These are phyloP conservation scores for Myocastor coypus DNA, from an alignment of 2,113 vertebrate genomes.

Conservation along the genomic window DNA sequence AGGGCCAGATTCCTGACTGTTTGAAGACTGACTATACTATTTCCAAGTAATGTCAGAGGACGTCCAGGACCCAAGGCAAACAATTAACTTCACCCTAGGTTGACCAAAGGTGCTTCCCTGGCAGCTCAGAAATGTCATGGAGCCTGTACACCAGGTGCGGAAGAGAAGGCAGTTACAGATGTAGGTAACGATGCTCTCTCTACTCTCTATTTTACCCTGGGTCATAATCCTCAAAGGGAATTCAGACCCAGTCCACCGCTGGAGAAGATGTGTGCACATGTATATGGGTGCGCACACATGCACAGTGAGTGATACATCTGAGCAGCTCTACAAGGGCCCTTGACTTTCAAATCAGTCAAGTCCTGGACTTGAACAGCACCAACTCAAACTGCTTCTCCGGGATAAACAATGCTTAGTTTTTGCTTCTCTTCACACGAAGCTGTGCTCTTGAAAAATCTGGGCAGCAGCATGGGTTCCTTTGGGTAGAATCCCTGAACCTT, in stretches of 20 bases:
- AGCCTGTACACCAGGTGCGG: constrained; percentile 6
- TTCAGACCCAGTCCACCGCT: background rate
- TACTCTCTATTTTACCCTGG: constrained; percentile 3
- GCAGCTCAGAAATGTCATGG: constrained; percentile 1
- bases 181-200: background rate
- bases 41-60: background rate
- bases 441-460: background rate
- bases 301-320: background rate
- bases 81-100: background rate
- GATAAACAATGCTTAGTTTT: background rate
- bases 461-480: background rate
- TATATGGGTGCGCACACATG: too few species aligned
- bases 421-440: too few species aligned
- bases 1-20: background rate
- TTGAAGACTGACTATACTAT: background rate
- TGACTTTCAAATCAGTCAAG: background rate
- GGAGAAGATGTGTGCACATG: background rate
- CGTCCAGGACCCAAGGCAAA: background rate
- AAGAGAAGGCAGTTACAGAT: background rate
- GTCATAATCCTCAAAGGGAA: background rate
- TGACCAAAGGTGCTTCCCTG: background rate
- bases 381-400: background rate
- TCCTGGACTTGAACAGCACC: background rate
- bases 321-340: background rate
- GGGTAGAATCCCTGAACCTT: background rate